These are phyloP conservation scores for Erebia ligea DNA, from an alignment of 2,888 invertebrate genomes.

Conservation along the genomic window DNA sequence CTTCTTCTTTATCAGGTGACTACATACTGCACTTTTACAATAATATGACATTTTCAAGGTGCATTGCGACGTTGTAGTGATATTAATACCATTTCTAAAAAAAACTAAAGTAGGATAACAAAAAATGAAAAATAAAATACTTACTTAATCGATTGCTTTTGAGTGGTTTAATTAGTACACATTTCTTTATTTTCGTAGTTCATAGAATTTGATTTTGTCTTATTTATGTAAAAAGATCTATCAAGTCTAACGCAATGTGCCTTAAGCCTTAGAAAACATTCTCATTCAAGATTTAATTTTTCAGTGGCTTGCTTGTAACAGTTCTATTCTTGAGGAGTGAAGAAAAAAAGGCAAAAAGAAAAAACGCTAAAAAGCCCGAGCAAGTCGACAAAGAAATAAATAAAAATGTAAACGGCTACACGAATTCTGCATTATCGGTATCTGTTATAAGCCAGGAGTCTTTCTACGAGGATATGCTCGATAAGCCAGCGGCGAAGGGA, in stretches of 20 bases:
- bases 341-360: conserved; percentile 74
- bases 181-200: too few relatives aligned
- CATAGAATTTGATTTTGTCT: too few relatives aligned
- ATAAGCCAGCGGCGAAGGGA: conserved; percentile 61
- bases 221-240: neutral
- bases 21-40: neutral
- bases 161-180: too few relatives aligned
- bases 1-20: conserved; percentile 92
- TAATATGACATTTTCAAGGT: conserved; percentile 54
- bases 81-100: too few relatives aligned
- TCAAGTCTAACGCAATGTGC: neutral
- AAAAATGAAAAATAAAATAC: too few relatives aligned
- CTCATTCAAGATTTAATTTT: conserved; percentile 49
- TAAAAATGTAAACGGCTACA: conserved; percentile 76
- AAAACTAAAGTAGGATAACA: too few relatives aligned
- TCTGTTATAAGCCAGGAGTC: conserved; percentile 76
- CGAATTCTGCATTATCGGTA: conserved; percentile 68
- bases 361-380: conserved; percentile 48
- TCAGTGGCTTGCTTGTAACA: conserved; percentile 88
- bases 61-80: neutral
- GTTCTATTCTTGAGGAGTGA: conserved; percentile 87
- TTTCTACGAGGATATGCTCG: conserved; percentile 72
- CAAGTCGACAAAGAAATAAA: conserved; percentile 61
- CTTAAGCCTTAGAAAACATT: neutral
- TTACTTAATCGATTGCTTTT: too few relatives aligned